These are phyloP conservation scores for Puffinus mauretanicus DNA, from an alignment of 2,113 vertebrate genomes.

Conservation along the genomic window DNA sequence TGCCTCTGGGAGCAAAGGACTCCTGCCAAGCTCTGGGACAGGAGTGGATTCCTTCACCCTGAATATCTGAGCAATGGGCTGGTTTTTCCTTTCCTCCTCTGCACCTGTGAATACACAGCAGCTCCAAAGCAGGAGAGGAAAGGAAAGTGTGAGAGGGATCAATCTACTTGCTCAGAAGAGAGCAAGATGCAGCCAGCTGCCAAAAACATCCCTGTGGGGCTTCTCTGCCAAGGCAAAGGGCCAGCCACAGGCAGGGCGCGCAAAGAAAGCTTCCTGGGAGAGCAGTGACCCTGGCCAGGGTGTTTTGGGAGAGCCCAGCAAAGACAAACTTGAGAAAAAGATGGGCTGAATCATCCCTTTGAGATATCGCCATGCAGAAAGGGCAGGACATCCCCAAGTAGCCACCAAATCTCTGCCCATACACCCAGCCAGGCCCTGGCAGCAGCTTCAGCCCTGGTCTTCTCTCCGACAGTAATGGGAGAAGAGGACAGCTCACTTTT, in stretches of 20 bases:
- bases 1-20: fast-evolving
- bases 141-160: neutral
- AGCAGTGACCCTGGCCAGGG: neutral
- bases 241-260: fast-evolving
- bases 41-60: neutral
- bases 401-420: neutral
- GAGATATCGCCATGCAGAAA: neutral
- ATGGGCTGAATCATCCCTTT: fast-evolving
- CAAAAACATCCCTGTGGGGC: neutral
- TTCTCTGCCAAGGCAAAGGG: neutral
- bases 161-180: neutral
- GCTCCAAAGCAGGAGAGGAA: neutral
- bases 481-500: neutral
- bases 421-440: too few relatives aligned
- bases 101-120: fast-evolving
- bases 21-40: neutral
- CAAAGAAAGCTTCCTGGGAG: neutral
- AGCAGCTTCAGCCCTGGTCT: neutral
- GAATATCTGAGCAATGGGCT: neutral
- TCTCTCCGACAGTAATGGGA: neutral
- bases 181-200: neutral
- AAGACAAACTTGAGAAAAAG: neutral
- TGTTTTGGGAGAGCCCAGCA: fast-evolving
- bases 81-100: neutral
- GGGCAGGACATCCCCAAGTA: neutral